Evolutionary conservation across 2,888 invertebrate species (phyloP), one percentile per base, ranked within the genome.

Genomic region (Pseudococcus longispinus): DNA sequence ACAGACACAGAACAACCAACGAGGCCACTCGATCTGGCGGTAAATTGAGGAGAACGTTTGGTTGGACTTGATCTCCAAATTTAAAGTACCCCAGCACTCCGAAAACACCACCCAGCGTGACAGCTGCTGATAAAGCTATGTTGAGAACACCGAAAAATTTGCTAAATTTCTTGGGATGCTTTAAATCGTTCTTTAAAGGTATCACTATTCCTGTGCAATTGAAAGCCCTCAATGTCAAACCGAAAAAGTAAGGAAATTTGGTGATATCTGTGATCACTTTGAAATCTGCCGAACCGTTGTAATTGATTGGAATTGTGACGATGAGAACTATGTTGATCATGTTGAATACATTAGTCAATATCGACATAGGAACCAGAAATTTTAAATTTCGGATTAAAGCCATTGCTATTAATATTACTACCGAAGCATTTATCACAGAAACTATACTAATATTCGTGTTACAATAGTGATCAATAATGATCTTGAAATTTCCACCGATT

Each of bases 101-200:
- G 92, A 97, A 94, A 26, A 94, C 94, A 9, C 95, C 94, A 90
- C 98, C 98, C 20, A 98, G 91, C 11, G 93, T 90, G 2, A 96
- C 94, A 88, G 98, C 97, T 85, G 93, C 91, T 2, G 94, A 90
- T 96, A 98, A 97, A 0, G 95, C 92, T 89, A 92, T 15, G 90
- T 97, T 97, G 18, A 98, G 91, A 0, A 97, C 96, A 3, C 98
- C 98, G 88, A 93, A 94, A 82, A 92, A 92, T 9, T 95, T 95
- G 2, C 94, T 94, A 91, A 98, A 98, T 77, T 93, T 92, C 89
- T 93, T 93, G 0, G 97, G 97, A 0, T 94, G 94, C 90, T 95
- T 95, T 97, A 98, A 98, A 90, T 97, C 96, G 90, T 98, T 98
- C 91, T 98, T 97, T 89, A 98, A 90, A 0, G 98, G 97, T 90